Evolutionary conservation across 2,797 vertebrate species (phyloP), one percentile per base, ranked within the genome.

Genomic region (Tiaroga cobitis): DNA sequence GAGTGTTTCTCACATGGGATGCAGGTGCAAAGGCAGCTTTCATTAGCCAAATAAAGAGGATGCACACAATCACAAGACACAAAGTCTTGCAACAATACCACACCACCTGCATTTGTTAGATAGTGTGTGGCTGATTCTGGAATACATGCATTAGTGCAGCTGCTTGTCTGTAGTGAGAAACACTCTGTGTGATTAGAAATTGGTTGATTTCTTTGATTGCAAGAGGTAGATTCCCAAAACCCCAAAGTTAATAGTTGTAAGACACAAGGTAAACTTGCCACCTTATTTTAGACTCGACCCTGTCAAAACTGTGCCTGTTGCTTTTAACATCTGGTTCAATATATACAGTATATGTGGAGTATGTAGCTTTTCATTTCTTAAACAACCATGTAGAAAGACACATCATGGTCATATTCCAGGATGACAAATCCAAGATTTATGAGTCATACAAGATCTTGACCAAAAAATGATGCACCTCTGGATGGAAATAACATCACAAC

Each of bases 91-190:
- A 75, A 67, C 78, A 74, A 76, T 34, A 82, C 89, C 87, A 87
- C 89, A 90, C 81, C 89, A 90, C 84, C 87, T 89, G 89, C 37
- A 19, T 67, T 49, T 75, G 51, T 56, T 41, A 86, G 86, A 84
- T 86, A 41, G 68, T n/a, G 74, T 26, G 74, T 26, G 85, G 79
- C 81, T 89, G 85, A 54, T 80, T 88, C 32, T 80, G 15, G n/a
- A 80, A 77, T 54, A 72, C 43, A 65, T 54, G 13, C 56, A 51
- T 80, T 79, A 13, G 56, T 65, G 79, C 80, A 69, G 32, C 67
- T 87, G 77, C 86, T 82, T 73, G 85, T 61, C 82, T 86, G 65
- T 56, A 80, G 82, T 85, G 81, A 90, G 76, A 89, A 87, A 89
- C 88, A 84, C 78, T 78, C 26, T 56, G 59, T 49, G 41, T 9